Evolutionary conservation across 2,113 vertebrate species (phyloP).

Genomic region (Odobenus rosmarus): DNA sequence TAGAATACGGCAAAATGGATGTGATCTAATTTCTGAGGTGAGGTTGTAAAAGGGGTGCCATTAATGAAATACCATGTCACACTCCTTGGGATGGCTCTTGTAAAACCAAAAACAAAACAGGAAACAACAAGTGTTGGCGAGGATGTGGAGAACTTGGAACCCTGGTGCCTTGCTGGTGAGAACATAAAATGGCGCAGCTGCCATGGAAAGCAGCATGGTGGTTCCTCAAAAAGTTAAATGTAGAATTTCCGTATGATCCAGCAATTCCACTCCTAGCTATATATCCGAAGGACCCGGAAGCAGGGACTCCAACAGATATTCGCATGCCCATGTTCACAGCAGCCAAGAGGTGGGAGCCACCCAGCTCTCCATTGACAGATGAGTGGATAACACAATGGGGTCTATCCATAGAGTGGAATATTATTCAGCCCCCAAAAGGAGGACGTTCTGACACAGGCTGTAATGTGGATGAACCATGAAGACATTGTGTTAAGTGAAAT

Average conservation of each 20-base stretch:
- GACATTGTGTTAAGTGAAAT: not conserved
- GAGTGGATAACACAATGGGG: not conserved
- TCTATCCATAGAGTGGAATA: not conserved
- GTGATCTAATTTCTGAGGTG: not conserved
- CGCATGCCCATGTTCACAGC: not conserved
- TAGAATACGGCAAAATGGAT: not conserved
- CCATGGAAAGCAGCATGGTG: not conserved
- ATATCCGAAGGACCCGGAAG: not conserved
- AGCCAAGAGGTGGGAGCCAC: not conserved
- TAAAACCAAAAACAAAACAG: not conserved
- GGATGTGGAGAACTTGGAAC: not conserved
- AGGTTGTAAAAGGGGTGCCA: not conserved
- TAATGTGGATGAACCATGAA: not conserved
- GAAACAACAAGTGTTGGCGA: not conserved
- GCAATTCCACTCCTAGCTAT: not conserved
- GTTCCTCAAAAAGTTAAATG: not conserved
- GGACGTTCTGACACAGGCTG: not conserved
- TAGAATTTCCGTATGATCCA: not conserved
- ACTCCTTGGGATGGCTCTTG: not conserved
- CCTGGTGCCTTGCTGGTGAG: not conserved
- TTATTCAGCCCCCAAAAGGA: not conserved
- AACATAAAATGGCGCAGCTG: fast-evolving
- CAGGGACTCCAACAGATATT: not conserved
- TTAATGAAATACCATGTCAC: not conserved
- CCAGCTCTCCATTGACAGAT: not conserved